Percentiles rank a stretch among this genome's conserved stretches.
These are phyloP conservation scores for Tapera naevia DNA, from an alignment of 2,797 vertebrate species.

Conservation along the genomic window DNA sequence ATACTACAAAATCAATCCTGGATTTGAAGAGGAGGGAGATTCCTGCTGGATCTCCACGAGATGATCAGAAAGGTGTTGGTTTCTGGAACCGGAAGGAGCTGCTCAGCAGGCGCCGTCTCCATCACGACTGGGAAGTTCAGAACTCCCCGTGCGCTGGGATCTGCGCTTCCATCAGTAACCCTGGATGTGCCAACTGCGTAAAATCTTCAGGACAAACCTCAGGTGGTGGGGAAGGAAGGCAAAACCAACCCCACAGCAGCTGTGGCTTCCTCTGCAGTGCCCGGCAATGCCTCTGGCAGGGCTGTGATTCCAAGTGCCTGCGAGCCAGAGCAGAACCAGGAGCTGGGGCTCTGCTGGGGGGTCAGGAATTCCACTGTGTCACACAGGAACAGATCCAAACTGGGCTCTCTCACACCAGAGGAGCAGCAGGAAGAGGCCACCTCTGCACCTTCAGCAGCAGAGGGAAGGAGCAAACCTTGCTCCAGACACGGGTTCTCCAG, in stretches of 20 bases:
- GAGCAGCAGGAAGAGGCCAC: not conserved
- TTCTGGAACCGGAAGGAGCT: not conserved
- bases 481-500: not conserved
- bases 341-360: rapidly evolving
- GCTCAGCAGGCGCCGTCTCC: not conserved
- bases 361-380: not conserved
- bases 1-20: no score
- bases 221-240: not conserved
- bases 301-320: not conserved
- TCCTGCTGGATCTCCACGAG: not conserved
- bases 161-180: not conserved
- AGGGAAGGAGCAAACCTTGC: not conserved
- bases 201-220: not conserved
- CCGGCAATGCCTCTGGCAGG: not conserved
- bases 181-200: rapidly evolving
- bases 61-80: not conserved
- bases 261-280: not conserved
- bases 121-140: rapidly evolving
- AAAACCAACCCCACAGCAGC: not conserved
- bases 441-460: not conserved
- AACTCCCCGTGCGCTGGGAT: not conserved
- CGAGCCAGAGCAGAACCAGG: rapidly evolving
- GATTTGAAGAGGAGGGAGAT: not conserved
- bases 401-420: not conserved
- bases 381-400: not conserved